Evolutionary conservation across 2,888 invertebrate species (phyloP).

Genomic region (Acleris cristana): DNA sequence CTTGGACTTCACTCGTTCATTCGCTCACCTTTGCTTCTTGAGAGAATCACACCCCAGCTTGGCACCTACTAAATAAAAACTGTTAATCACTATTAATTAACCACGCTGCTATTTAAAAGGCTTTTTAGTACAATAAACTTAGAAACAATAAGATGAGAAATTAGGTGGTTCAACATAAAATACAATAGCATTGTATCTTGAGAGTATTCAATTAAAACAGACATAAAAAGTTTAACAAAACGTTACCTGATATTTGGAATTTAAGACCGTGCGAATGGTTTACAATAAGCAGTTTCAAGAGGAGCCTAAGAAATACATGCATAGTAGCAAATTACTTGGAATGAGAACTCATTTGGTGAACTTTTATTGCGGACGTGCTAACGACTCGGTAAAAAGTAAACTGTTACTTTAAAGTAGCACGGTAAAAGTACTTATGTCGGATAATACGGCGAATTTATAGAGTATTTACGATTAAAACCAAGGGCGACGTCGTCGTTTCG

Average conservation of each 20-base stretch:
- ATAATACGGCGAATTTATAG: neutral
- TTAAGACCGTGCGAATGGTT: conserved; percentile 33
- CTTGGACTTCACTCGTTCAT: too few relatives aligned
- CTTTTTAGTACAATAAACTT: conserved; percentile 7
- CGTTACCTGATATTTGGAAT: conserved; percentile 30
- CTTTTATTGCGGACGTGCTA: conserved; percentile 16
- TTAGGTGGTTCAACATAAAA: conserved; percentile 23
- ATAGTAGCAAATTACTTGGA: conserved; percentile 9
- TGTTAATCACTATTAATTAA: neutral
- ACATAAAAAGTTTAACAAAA: conserved; percentile 25
- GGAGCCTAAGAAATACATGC: conserved; percentile 4
- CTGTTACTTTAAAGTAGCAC: conserved; percentile 25
- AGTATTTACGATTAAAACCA: neutral
- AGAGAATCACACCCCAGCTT: too few relatives aligned
- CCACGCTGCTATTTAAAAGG: conserved; percentile 4
- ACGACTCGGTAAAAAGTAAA: conserved; percentile 20
- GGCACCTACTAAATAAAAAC: neutral
- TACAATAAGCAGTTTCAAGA: conserved; percentile 19
- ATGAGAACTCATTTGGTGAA: conserved; percentile 21
- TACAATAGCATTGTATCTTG: conserved; percentile 29
- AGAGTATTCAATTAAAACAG: conserved; percentile 19
- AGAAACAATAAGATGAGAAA: conserved; percentile 23
- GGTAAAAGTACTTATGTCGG: conserved; percentile 5
- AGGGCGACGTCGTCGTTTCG: conserved; percentile 5
- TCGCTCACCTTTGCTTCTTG: too few relatives aligned